phyloP scores from a whole-genome alignment of 2,797 vertebrate genomes.

The Sebastes vulpes region DNA sequence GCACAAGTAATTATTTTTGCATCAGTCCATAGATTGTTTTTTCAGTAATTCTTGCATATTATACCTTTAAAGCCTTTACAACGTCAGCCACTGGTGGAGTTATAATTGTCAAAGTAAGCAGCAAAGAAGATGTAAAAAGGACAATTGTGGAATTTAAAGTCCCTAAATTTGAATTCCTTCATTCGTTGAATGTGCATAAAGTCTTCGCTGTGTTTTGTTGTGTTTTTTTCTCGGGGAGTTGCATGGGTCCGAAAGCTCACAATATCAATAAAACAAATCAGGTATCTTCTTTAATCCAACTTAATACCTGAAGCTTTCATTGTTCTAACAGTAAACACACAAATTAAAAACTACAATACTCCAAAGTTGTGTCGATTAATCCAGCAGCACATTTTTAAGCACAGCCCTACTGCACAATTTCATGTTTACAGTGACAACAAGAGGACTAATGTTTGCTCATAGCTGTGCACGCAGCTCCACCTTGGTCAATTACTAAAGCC shows the following conservation, averaged over 20 bases:
- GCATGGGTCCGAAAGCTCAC: not conserved
- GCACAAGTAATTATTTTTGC: not conserved
- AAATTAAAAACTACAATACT: not conserved
- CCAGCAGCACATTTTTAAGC: not conserved
- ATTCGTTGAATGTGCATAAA: not conserved
- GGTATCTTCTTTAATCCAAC: not conserved
- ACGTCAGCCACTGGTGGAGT: not conserved
- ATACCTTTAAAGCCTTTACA: not conserved
- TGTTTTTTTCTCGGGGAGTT: not conserved
- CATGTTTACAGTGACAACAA: conserved; percentile 55
- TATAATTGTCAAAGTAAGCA: not conserved
- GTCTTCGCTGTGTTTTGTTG: not conserved
- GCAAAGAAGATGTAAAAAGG: not conserved
- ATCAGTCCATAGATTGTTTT: not conserved
- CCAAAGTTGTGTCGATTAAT: not conserved
- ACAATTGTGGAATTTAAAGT: not conserved
- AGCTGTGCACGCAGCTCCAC: conserved; percentile 61
- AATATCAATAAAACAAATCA: not conserved
- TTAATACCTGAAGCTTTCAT: not conserved
- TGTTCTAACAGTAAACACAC: not conserved
- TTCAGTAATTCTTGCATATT: not conserved
- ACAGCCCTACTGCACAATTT: not conserved
- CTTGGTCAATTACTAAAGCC: conserved; percentile 65
- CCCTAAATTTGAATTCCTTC: not conserved
- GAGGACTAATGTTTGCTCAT: conserved; percentile 56